phyloP scores from a whole-genome alignment of 1,140 invertebrate species.

The Brachionus plicatilis region DNA sequence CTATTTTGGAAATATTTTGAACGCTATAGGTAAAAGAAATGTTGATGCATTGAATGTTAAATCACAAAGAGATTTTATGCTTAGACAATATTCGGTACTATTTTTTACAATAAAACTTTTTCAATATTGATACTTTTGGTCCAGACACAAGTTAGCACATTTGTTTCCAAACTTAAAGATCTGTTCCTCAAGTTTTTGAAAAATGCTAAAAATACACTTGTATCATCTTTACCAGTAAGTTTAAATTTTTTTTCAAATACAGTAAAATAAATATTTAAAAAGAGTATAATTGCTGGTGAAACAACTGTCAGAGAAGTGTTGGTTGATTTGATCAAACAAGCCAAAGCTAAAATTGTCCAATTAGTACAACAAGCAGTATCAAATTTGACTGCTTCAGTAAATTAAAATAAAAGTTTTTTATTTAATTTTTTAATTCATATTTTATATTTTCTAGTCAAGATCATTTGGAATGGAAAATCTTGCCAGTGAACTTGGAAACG shows the following conservation, averaged over 20 bases:
- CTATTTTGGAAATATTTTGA: conserved; percentile 30
- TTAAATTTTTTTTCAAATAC: background rate
- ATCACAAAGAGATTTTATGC: background rate
- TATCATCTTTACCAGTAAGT: background rate
- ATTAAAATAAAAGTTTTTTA: background rate
- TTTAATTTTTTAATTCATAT: background rate
- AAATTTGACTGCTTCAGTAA: background rate
- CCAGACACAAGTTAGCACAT: background rate
- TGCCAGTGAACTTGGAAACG: background rate
- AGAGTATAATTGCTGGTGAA: background rate
- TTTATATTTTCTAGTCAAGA: background rate
- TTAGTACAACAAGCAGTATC: conserved; percentile 5
- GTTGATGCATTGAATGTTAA: background rate
- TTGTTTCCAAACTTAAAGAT: background rate
- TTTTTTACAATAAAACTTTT: background rate
- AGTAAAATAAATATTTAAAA: background rate
- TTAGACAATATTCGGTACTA: background rate
- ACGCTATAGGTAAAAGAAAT: conserved; percentile 16
- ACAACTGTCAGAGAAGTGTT: background rate
- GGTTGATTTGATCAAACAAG: background rate
- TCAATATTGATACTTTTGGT: background rate
- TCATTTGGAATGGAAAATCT: background rate
- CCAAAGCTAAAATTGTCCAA: background rate
- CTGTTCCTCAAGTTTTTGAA: conserved; percentile 1
- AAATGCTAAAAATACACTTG: background rate